phyloP scores from a whole-genome alignment of 2,888 invertebrate genomes.

The Brachyptera risi region DNA sequence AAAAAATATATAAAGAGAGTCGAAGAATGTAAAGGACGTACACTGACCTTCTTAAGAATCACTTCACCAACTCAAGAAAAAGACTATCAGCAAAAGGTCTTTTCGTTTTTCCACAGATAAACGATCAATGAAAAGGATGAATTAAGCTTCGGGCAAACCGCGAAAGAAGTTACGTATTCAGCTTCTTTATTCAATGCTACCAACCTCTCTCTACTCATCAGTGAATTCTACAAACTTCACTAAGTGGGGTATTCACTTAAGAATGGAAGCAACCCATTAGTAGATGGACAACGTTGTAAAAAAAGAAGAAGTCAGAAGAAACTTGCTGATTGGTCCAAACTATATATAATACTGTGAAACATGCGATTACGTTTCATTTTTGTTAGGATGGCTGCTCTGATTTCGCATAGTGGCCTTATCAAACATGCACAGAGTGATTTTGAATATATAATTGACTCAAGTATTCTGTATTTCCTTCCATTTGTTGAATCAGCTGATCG shows the following conservation, averaged over 20 bases:
- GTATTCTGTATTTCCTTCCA: no score
- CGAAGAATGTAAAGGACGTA: background rate
- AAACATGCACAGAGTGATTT: no score
- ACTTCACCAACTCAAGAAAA: slow-evolving; percentile 12
- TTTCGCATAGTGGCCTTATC: no score
- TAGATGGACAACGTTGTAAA: no score
- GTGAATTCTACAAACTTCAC: background rate
- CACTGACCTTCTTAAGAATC: slow-evolving; percentile 20
- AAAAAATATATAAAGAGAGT: background rate
- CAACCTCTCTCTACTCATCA: slow-evolving; percentile 4
- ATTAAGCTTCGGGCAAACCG: slow-evolving; percentile 9
- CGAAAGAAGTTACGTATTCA: slow-evolving; percentile 8
- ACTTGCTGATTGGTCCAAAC: no score
- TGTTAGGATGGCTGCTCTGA: no score
- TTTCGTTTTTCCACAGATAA: background rate
- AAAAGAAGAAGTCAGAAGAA: no score
- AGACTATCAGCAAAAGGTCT: slow-evolving; percentile 1
- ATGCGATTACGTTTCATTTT: no score
- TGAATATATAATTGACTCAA: no score
- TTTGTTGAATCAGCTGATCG: no score
- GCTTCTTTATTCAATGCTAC: slow-evolving; percentile 6
- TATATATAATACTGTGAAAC: no score
- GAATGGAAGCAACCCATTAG: background rate
- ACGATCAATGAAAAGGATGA: slow-evolving; percentile 14
- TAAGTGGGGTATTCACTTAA: slow-evolving; percentile 6